These are phyloP conservation scores for Lysiphlebus fabarum DNA, from an alignment of 1,140 invertebrate species.

Conservation along the genomic window DNA sequence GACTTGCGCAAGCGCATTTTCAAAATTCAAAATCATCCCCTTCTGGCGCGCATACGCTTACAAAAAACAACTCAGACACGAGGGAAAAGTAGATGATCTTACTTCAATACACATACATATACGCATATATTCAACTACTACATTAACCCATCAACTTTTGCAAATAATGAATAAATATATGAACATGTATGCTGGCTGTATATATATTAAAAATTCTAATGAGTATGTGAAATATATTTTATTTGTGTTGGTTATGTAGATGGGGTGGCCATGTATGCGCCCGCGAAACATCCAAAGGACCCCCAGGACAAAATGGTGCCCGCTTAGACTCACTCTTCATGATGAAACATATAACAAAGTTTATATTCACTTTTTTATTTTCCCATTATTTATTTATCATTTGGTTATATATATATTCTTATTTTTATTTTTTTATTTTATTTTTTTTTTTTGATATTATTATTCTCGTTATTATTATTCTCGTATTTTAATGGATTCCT, in stretches of 20 bases:
- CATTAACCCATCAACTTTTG: background rate
- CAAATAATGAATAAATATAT: conserved; percentile 11
- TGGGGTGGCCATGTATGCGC: conserved; percentile 16
- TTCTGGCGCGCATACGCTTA: conserved; percentile 28
- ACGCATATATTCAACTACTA: background rate
- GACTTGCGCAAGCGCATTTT: conserved; percentile 46
- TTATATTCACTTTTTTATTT: conserved; percentile 41
- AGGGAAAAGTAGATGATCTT: conserved; percentile 24
- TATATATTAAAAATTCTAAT: conserved; percentile 37
- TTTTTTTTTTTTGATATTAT: background rate
- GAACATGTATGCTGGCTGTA: conserved; percentile 19
- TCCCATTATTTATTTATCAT: background rate
- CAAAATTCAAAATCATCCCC: conserved; percentile 42
- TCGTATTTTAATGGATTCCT: too few species aligned
- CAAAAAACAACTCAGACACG: conserved; percentile 21
- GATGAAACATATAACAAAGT: conserved; percentile 43
- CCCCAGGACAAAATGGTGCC: conserved; percentile 54
- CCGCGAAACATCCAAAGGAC: conserved; percentile 41
- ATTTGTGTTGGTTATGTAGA: conserved; percentile 5
- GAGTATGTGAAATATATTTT: conserved; percentile 35
- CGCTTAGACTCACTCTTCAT: conserved; percentile 47
- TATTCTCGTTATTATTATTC: background rate
- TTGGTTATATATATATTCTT: background rate
- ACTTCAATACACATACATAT: conserved; percentile 13
- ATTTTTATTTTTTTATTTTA: conserved; percentile 2